These are phyloP conservation scores for Clupea harengus DNA, from an alignment of 2,113 vertebrate species.

Conservation along the genomic window DNA sequence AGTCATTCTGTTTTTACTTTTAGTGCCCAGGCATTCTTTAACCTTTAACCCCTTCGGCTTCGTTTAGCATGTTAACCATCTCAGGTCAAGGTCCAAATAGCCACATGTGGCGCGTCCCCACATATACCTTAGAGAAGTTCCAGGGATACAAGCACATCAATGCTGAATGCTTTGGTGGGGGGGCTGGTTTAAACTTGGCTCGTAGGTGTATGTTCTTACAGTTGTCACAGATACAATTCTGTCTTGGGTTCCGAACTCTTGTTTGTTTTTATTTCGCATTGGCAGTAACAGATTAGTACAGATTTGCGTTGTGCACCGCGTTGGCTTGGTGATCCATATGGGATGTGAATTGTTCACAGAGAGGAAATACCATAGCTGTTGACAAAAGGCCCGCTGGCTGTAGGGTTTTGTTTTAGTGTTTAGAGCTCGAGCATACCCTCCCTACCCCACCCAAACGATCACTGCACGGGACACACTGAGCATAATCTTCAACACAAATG, in stretches of 20 bases:
- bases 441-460: background rate
- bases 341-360: slow-evolving; percentile 16
- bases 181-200: background rate
- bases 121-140: background rate
- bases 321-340: slow-evolving; percentile 9
- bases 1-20: slow-evolving; percentile 39
- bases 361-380: slow-evolving; percentile 30
- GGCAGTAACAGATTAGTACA: background rate
- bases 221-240: background rate
- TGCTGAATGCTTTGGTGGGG: background rate
- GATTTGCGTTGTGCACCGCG: background rate
- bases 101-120: background rate
- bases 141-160: background rate
- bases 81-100: slow-evolving; percentile 42
- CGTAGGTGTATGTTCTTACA: background rate
- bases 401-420: background rate
- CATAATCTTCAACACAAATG: background rate
- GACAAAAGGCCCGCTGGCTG: slow-evolving; percentile 13
- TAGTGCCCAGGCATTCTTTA: slow-evolving; percentile 20
- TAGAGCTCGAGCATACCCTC: background rate
- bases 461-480: background rate
- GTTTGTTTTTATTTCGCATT: background rate
- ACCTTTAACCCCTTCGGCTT: slow-evolving; percentile 35
- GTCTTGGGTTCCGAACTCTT: background rate
- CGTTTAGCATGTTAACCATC: slow-evolving; percentile 32